phyloP scores from a whole-genome alignment of 2,113 vertebrate genomes.

The Elephas maximus region DNA sequence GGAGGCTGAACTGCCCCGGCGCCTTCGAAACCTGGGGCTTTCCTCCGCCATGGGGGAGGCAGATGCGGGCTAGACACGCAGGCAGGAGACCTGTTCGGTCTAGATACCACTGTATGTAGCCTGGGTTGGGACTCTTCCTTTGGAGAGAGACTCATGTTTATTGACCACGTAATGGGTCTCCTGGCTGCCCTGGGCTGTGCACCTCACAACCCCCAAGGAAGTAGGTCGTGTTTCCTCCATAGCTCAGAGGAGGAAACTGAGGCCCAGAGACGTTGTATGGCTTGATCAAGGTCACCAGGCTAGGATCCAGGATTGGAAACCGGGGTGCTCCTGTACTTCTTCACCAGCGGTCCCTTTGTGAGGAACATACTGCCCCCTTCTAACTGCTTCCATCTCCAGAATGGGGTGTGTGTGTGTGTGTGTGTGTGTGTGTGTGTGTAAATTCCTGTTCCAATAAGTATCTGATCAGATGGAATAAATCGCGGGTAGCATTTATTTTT shows the following conservation, averaged over 20 bases:
- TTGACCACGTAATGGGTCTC: not conserved
- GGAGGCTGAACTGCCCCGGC: not conserved
- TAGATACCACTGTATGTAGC: not conserved
- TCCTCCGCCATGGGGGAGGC: not conserved
- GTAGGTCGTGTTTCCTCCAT: not conserved
- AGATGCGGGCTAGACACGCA: not conserved
- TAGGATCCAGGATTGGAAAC: not conserved
- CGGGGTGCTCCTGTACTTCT: not conserved
- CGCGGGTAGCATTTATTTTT: not conserved
- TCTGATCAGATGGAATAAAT: not conserved
- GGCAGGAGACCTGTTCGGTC: constrained; percentile 73
- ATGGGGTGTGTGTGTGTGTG: not conserved
- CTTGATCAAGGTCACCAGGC: constrained; percentile 74
- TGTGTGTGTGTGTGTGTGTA: constrained; percentile 9
- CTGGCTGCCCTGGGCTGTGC: not conserved
- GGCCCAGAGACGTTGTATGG: constrained; percentile 43
- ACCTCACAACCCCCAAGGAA: not conserved
- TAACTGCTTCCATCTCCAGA: not conserved
- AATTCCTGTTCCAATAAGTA: not conserved
- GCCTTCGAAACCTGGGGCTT: not conserved
- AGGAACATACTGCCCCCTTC: constrained; percentile 2
- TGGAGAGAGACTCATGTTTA: not conserved
- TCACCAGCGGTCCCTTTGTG: not conserved
- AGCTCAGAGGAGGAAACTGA: constrained; percentile 74
- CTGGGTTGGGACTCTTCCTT: not conserved